These are phyloP conservation scores for Phortica variegata DNA, from an alignment of 1,140 invertebrate species.

Conservation along the genomic window DNA sequence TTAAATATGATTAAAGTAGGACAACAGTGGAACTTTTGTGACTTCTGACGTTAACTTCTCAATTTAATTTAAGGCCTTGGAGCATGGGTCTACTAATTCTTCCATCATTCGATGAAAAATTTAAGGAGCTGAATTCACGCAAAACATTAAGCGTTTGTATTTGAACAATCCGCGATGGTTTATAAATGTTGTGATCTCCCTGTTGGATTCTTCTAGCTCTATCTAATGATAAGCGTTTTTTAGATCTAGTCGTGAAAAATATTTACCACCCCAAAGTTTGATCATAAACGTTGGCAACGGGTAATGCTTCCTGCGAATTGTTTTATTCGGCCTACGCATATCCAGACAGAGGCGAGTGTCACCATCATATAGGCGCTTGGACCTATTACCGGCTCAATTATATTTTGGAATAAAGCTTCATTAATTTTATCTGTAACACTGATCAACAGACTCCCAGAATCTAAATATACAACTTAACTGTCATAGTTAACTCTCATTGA, in stretches of 20 bases:
- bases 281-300: conserved; percentile 19
- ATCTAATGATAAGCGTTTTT: conserved; percentile 36
- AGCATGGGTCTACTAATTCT: conserved; percentile 1
- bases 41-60: conserved; percentile 4
- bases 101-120: conserved; percentile 13
- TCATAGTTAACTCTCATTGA: too few species aligned
- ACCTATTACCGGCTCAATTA: conserved; percentile 27
- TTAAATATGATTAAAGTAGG: conserved; percentile 12
- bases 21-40: conserved; percentile 1
- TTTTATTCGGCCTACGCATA: conserved; percentile 19
- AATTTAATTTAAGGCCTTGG: conserved; percentile 18
- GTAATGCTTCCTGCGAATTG: conserved; percentile 18
- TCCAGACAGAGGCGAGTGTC: conserved; percentile 21
- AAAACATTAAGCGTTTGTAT: conserved; percentile 15
- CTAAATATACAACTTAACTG: too few species aligned
- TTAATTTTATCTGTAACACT: conserved; percentile 24
- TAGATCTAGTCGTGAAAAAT: conserved; percentile 34
- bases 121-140: conserved; percentile 14
- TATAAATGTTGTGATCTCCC: conserved; percentile 15
- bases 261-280: conserved; percentile 12
- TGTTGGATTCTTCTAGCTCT: conserved; percentile 30
- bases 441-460: too few species aligned
- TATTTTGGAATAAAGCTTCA: conserved; percentile 18
- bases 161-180: conserved; percentile 10
- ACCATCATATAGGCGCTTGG: conserved; percentile 14